A percentile compares a stretch with the other conserved stretches of the same genome.
Evolutionary conservation across 2,113 vertebrate genomes (phyloP).

Genomic region (Osmerus mordax): DNA sequence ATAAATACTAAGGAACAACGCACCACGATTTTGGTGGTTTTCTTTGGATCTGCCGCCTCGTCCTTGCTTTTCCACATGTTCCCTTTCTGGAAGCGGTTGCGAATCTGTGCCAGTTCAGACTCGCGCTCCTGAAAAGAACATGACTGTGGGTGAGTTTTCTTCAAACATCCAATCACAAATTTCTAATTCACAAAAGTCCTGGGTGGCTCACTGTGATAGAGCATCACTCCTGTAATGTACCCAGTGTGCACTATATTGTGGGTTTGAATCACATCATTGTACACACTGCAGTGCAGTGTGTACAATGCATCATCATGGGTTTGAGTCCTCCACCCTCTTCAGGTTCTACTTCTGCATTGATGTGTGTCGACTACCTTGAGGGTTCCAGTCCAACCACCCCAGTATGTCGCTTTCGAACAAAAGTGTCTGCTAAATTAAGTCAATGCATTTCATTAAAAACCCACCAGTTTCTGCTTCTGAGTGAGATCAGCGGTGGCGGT

Average conservation of each 20-base stretch:
- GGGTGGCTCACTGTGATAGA: not conserved
- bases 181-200: not conserved
- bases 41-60: conserved; percentile 53
- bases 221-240: not conserved
- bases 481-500: conserved; percentile 79
- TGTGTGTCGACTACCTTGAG: too few species aligned
- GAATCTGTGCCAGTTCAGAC: conserved; percentile 84
- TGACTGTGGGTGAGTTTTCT: not conserved
- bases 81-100: conserved; percentile 82
- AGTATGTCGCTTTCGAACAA: too few species aligned
- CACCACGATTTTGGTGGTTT: conserved; percentile 61
- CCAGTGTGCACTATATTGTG: not conserved
- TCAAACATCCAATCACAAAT: not conserved
- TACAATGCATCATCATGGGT: too few species aligned
- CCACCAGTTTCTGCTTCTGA: conserved; percentile 85
- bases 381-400: too few species aligned
- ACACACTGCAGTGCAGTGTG: too few species aligned
- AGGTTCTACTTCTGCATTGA: too few species aligned
- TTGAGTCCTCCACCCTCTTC: too few species aligned
- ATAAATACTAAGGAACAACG: not conserved
- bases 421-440: not conserved
- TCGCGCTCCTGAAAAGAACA: conserved; percentile 81
- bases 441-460: not conserved
- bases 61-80: conserved; percentile 76
- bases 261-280: too few species aligned